Conservation (phyloP, 1,140 invertebrate genomes). For the Myzus persicae region DNA sequence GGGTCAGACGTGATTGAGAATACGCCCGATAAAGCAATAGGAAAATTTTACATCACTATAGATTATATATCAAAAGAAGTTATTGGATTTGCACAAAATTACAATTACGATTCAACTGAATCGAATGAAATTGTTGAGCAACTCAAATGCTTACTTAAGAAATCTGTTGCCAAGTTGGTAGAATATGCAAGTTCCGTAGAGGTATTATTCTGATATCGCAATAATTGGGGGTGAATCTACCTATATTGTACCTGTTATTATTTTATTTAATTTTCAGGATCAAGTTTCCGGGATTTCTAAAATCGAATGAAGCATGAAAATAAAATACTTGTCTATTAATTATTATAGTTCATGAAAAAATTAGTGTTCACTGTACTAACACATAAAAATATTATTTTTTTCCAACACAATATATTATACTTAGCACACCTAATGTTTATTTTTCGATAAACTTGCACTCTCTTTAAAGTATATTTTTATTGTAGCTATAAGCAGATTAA, state of each 20-base stretch:
- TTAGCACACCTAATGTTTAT: not conserved
- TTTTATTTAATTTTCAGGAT: constrained; percentile 20
- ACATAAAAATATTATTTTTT: not conserved
- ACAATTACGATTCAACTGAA: not conserved
- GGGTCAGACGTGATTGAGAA: not conserved
- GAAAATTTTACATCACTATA: not conserved
- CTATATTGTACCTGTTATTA: not conserved
- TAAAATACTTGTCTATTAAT: not conserved
- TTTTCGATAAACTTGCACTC: not conserved
- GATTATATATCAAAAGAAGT: not conserved
- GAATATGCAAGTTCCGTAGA: not conserved
- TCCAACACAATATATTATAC: not conserved
- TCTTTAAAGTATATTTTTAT: not conserved
- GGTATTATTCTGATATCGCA: not conserved
- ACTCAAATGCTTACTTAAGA: not conserved
- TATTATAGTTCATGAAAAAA: not conserved
- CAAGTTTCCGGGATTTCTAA: not conserved
- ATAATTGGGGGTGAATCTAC: not conserved
- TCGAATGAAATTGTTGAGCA: not conserved
- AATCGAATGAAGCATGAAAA: not conserved
- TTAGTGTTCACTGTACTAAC: not conserved
- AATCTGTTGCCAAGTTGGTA: not conserved
- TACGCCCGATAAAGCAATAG: not conserved
- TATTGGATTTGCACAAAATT: not conserved
- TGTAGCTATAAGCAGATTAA: not conserved